These are phyloP conservation scores for Parnassius glacialis DNA, from an alignment of 2,888 invertebrate species.

Conservation along the genomic window DNA sequence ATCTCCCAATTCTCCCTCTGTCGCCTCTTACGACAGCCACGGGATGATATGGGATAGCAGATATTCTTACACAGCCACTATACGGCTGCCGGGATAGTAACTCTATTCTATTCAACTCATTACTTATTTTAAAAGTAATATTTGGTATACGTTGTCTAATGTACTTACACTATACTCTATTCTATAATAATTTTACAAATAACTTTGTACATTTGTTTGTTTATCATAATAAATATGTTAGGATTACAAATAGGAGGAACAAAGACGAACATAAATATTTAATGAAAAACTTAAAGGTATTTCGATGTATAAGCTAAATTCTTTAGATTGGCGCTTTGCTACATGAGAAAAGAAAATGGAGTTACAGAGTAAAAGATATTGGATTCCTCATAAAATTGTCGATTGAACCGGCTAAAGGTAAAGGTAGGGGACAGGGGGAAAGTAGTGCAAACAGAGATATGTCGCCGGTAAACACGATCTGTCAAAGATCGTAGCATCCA, in stretches of 20 bases:
- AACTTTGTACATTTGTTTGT: no score
- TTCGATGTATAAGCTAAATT: slow-evolving; percentile 14
- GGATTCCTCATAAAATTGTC: slow-evolving; percentile 73
- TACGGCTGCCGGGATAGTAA: no score
- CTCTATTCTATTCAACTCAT: no score
- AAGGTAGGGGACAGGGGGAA: slow-evolving; percentile 22
- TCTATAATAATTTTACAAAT: no score
- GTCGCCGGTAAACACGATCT: slow-evolving; percentile 53
- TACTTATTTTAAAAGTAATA: no score
- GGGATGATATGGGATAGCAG: no score
- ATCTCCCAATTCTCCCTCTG: no score
- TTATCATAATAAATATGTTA: no score
- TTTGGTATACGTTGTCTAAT: no score
- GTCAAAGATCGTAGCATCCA: slow-evolving; percentile 46
- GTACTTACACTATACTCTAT: no score
- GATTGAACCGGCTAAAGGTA: slow-evolving; percentile 21
- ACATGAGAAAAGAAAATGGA: slow-evolving; percentile 29
- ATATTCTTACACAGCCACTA: no score
- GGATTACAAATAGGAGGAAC: background rate
- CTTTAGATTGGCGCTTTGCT: slow-evolving; percentile 12
- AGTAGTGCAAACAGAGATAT: slow-evolving; percentile 52
- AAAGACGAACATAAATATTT: background rate
- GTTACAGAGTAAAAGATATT: slow-evolving; percentile 72
- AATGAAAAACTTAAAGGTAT: background rate
- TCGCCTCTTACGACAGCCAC: no score